phyloP scores from a whole-genome alignment of 2,888 invertebrate genomes.

The Carterocephalus palaemon region DNA sequence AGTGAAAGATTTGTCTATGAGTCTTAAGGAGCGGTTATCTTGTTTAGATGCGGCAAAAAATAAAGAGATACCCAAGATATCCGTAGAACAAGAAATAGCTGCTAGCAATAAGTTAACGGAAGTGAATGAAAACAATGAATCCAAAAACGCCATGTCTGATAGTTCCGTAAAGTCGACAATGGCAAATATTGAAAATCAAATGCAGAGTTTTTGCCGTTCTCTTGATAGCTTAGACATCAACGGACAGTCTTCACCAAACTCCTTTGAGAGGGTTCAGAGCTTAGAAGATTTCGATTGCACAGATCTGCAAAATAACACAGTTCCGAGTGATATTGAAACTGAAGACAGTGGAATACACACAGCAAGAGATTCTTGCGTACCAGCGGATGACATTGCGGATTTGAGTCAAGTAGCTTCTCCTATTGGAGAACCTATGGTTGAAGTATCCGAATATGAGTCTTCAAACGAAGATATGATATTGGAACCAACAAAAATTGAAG shows the following conservation, averaged over 20 bases:
- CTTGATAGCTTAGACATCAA: conserved; percentile 82
- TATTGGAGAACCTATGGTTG: conserved; percentile 65
- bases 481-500: conserved; percentile 55
- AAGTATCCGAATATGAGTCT: conserved; percentile 69
- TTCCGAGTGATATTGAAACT: conserved; percentile 81
- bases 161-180: conserved; percentile 60
- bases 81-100: conserved; percentile 56
- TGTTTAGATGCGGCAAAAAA: conserved; percentile 73
- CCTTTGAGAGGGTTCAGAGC: conserved; percentile 82
- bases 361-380: conserved; percentile 87
- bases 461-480: conserved; percentile 62
- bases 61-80: conserved; percentile 70
- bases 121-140: conserved; percentile 42
- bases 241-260: conserved; percentile 71
- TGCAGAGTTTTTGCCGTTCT: conserved; percentile 81
- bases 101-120: conserved; percentile 48
- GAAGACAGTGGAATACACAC: conserved; percentile 90
- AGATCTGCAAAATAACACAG: conserved; percentile 79
- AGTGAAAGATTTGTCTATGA: conserved; percentile 73
- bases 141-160: conserved; percentile 50
- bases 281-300: conserved; percentile 81
- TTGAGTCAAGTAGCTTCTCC: conserved; percentile 71
- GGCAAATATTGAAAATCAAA: conserved; percentile 75
- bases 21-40: conserved; percentile 74
- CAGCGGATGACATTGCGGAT: conserved; percentile 86